phyloP scores from a whole-genome alignment of 1,140 invertebrate species.

The Pachypeltis micranthus region DNA sequence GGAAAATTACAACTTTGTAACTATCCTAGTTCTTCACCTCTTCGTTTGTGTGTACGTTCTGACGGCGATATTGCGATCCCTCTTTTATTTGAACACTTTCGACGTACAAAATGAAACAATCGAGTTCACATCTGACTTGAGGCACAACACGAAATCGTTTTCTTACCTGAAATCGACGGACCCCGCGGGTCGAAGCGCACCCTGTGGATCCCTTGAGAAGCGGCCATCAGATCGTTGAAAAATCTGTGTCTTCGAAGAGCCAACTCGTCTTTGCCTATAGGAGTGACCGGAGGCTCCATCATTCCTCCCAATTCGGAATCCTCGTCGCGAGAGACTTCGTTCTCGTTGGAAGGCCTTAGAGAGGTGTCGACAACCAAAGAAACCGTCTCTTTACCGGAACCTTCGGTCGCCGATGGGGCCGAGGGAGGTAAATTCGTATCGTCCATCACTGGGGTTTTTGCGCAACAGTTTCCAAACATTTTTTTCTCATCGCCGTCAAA shows the following conservation, averaged over 20 bases:
- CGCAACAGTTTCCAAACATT: background rate
- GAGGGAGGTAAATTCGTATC: background rate
- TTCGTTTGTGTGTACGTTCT: too few species aligned
- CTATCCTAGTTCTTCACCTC: too few species aligned
- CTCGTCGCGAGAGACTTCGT: background rate
- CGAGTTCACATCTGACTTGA: too few species aligned
- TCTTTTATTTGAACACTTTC: too few species aligned
- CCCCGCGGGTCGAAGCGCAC: conserved; percentile 59
- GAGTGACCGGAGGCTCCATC: conserved; percentile 25
- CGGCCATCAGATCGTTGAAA: conserved; percentile 60
- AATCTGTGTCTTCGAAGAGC: conserved; percentile 59
- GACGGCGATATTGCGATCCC: too few species aligned
- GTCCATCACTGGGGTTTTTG: background rate
- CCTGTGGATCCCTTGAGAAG: conserved; percentile 56
- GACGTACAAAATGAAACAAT: too few species aligned
- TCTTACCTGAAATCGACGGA: conserved; percentile 48
- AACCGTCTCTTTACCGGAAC: background rate
- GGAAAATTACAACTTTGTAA: too few species aligned
- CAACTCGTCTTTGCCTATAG: conserved; percentile 54
- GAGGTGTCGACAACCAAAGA: background rate
- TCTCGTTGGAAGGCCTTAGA: background rate
- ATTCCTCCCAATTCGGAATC: conserved; percentile 21
- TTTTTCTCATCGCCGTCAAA: background rate
- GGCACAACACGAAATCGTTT: too few species aligned
- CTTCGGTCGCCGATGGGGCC: too few species aligned